These are phyloP conservation scores for Acyrthosiphon pisum DNA, from an alignment of 1,140 invertebrate genomes.

Conservation along the genomic window DNA sequence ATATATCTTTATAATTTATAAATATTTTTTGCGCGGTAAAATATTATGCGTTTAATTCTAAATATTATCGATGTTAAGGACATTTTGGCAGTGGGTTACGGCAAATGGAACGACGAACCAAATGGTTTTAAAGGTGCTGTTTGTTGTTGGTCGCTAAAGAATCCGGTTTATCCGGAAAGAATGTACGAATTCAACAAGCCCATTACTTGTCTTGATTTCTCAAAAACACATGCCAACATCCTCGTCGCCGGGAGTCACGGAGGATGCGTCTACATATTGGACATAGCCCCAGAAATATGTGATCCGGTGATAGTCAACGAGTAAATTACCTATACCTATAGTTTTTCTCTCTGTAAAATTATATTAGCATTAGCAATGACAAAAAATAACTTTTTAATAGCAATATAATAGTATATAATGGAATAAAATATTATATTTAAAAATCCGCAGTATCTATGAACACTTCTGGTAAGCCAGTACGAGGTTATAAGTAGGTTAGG, in stretches of 20 bases:
- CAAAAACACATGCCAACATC: slow-evolving; percentile 63
- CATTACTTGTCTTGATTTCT: slow-evolving; percentile 67
- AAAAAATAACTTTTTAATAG: neutral
- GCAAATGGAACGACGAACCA: slow-evolving; percentile 55
- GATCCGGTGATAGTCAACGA: slow-evolving; percentile 53
- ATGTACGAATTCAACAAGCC: slow-evolving; percentile 65
- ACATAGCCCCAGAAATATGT: slow-evolving; percentile 60
- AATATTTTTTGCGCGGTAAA: neutral
- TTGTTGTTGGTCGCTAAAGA: slow-evolving; percentile 68
- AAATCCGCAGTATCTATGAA: no score
- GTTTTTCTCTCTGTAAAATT: neutral
- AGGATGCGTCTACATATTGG: slow-evolving; percentile 66
- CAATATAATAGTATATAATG: neutral
- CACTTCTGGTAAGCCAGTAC: no score
- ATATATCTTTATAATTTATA: neutral
- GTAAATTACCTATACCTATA: slow-evolving; percentile 24
- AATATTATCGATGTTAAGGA: slow-evolving; percentile 50
- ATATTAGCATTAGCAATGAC: neutral
- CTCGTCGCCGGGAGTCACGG: slow-evolving; percentile 67
- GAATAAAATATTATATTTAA: no score
- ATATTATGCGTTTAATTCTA: neutral
- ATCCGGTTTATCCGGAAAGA: slow-evolving; percentile 67
- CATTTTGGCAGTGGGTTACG: slow-evolving; percentile 61
- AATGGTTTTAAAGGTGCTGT: slow-evolving; percentile 63
- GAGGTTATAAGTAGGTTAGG: no score